These are phyloP conservation scores for Anastrepha obliqua DNA, from an alignment of 1,140 invertebrate species.

Conservation along the genomic window DNA sequence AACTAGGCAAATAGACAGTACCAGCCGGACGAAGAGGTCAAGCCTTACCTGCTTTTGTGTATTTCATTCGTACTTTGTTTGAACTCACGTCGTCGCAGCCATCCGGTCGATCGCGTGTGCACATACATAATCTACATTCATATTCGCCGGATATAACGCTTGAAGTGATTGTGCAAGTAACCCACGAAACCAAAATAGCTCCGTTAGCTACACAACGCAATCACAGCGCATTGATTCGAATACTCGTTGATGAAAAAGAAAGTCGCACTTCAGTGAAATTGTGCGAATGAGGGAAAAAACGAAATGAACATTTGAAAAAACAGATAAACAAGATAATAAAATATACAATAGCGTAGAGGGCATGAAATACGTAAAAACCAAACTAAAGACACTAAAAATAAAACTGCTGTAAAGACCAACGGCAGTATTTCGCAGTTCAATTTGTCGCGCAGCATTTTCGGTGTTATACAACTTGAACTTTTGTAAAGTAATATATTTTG, in stretches of 20 bases:
- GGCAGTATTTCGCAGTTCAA: background rate
- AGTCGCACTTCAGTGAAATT: slow-evolving; percentile 17
- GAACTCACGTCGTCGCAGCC: slow-evolving; percentile 29
- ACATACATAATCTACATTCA: background rate
- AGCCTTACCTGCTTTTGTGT: background rate
- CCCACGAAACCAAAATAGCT: background rate
- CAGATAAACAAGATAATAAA: background rate
- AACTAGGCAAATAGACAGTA: background rate
- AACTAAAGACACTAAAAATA: background rate
- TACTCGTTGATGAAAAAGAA: slow-evolving; percentile 25
- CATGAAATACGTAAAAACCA: background rate
- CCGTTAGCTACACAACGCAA: background rate
- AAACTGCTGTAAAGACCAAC: background rate
- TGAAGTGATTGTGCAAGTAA: slow-evolving; percentile 22
- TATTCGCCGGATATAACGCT: slow-evolving; percentile 31
- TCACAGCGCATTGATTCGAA: slow-evolving; percentile 5
- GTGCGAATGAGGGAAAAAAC: background rate
- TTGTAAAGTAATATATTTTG: background rate
- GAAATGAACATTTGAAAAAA: background rate
- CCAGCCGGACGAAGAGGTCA: slow-evolving; percentile 10
- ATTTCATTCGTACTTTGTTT: background rate
- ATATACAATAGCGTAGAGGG: background rate
- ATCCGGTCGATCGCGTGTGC: slow-evolving; percentile 23
- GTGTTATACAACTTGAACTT: background rate
- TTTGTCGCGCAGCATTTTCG: background rate